These are phyloP conservation scores for Notospermus geniculatus DNA, from an alignment of 1,140 invertebrate species.

Conservation along the genomic window DNA sequence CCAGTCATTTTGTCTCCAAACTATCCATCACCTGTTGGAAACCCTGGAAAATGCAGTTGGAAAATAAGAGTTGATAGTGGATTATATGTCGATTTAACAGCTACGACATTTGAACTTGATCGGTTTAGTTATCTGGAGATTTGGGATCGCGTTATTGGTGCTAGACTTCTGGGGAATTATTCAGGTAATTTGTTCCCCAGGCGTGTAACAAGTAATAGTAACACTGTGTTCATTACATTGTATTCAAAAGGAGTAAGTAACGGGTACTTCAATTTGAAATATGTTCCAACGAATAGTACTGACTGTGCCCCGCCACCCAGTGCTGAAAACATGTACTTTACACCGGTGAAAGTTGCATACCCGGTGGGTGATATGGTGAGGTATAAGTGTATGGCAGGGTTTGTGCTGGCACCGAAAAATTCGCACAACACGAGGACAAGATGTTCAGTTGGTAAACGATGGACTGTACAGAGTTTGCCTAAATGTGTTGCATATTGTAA, in stretches of 20 bases:
- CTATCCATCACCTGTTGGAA: neutral
- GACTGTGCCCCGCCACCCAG: neutral
- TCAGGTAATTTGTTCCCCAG: neutral
- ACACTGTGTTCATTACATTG: neutral
- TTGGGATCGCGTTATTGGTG: neutral
- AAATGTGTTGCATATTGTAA: slow-evolving; percentile 6
- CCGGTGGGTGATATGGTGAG: neutral
- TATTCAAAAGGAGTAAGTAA: neutral
- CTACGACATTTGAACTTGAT: neutral
- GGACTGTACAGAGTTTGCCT: no score
- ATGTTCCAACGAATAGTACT: no score
- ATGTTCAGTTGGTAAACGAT: no score
- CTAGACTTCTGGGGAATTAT: neutral
- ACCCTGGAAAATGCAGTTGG: neutral
- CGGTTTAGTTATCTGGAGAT: neutral
- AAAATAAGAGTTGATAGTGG: neutral
- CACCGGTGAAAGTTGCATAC: neutral
- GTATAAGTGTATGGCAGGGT: slow-evolving; percentile 11
- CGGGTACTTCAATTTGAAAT: neutral
- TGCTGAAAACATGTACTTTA: slow-evolving; percentile 2
- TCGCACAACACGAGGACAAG: no score
- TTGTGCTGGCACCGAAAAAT: slow-evolving; percentile 2
- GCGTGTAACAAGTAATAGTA: neutral
- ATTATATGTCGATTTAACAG: neutral
- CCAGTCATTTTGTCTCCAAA: neutral